Conservation (phyloP, 1,140 invertebrate genomes). For the Zaprionus tsacasi region DNA sequence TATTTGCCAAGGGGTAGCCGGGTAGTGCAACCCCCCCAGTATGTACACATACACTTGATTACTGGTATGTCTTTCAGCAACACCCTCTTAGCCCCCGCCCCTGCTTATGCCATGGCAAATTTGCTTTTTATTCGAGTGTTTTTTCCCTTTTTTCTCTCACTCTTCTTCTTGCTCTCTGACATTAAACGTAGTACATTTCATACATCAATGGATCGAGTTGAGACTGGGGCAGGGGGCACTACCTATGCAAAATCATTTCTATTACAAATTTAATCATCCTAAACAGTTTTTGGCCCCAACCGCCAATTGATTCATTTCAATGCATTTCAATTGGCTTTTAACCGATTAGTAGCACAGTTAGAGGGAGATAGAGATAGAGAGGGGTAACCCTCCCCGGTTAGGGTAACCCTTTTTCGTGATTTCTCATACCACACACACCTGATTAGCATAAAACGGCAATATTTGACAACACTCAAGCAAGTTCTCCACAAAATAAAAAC, state of each 20-base stretch:
- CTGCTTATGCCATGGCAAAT: conserved; percentile 40
- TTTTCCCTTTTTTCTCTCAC: conserved; percentile 34
- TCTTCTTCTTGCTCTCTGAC: conserved; percentile 29
- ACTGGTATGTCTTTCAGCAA: conserved; percentile 60
- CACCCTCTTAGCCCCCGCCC: neutral
- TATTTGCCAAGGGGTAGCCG: neutral
- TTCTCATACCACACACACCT: conserved; percentile 43
- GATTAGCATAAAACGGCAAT: conserved; percentile 76
- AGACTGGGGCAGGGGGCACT: neutral
- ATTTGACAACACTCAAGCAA: conserved; percentile 53
- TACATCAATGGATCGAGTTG: conserved; percentile 40
- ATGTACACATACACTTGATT: conserved; percentile 74
- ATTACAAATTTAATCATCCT: conserved; percentile 81
- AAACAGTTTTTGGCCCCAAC: conserved; percentile 60
- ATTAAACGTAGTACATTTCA: conserved; percentile 52
- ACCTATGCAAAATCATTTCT: conserved; percentile 65
- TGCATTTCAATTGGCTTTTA: conserved; percentile 79
- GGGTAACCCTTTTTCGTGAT: conserved; percentile 52
- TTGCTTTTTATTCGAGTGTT: conserved; percentile 73
- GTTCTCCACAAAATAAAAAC: conserved; percentile 13
- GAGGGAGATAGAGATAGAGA: neutral
- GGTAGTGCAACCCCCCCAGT: conserved; percentile 52
- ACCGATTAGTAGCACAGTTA: conserved; percentile 65
- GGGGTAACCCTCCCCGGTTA: neutral
- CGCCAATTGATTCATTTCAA: conserved; percentile 76